Evolutionary conservation across 1,140 invertebrate genomes (phyloP).

Genomic region (Charaxes varanes): DNA sequence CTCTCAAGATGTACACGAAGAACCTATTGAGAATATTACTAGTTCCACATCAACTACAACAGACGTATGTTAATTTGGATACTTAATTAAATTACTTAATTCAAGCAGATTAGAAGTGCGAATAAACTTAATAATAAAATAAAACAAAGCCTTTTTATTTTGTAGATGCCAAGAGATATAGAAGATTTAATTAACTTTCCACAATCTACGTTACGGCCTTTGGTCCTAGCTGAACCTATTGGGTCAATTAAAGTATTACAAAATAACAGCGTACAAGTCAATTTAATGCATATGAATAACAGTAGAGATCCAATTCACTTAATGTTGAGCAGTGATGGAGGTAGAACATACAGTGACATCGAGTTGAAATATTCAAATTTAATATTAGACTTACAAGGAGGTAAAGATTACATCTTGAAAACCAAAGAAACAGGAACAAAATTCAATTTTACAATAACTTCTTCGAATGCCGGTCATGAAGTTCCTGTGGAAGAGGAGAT

Average conservation of each 20-base stretch:
- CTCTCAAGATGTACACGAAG: slow-evolving; percentile 82
- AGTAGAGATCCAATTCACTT: slow-evolving; percentile 58
- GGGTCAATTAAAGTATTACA: slow-evolving; percentile 60
- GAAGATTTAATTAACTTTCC: slow-evolving; percentile 27
- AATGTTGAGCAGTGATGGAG: slow-evolving; percentile 60
- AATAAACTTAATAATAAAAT: not conserved
- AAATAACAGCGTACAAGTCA: slow-evolving; percentile 66
- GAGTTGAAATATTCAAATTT: slow-evolving; percentile 57
- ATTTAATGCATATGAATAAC: slow-evolving; percentile 53
- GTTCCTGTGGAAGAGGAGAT: slow-evolving; percentile 30
- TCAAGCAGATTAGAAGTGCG: not conserved
- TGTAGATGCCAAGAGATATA: slow-evolving; percentile 21
- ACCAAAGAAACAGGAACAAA: slow-evolving; percentile 67
- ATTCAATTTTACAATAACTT: slow-evolving; percentile 64
- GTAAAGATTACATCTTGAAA: slow-evolving; percentile 64
- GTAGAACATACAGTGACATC: slow-evolving; percentile 49
- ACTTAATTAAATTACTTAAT: slow-evolving; percentile 1
- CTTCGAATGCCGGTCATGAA: slow-evolving; percentile 44
- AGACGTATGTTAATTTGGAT: slow-evolving; percentile 19
- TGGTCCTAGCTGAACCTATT: slow-evolving; percentile 61
- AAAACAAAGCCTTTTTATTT: slow-evolving; percentile 8
- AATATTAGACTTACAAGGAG: slow-evolving; percentile 57
- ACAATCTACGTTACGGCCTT: slow-evolving; percentile 32
- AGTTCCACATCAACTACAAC: slow-evolving; percentile 24
- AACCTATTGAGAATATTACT: slow-evolving; percentile 46